Evolutionary conservation across 2,113 vertebrate genomes (phyloP), one percentile per base, ranked within the genome.

Genomic region (Herpailurus yagouaroundi): DNA sequence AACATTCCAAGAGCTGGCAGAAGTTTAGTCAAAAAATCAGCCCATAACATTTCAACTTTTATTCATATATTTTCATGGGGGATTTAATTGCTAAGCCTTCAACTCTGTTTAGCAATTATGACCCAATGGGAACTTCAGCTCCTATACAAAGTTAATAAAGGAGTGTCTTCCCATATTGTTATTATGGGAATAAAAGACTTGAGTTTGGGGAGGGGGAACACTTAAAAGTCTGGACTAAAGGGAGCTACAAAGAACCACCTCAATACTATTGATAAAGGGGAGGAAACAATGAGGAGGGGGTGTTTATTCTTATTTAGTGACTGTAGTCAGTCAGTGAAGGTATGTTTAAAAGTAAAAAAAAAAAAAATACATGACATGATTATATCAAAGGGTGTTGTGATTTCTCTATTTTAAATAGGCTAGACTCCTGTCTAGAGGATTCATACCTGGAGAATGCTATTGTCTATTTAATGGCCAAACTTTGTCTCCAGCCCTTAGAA

Each of bases 1-100:
- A 41, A 66, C 96, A 97, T 96, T 89, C 84, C n/a, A 97, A 91
- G 68, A 95, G 79, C 81, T 94, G 89, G 95, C 96, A 97, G 89
- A 96, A 96, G 82, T 93, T 97, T 96, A 94, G 92, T 94, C 45
- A 97, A 97, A 97, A 95, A 92, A 91, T 15, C 87, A 97, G 89
- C 57, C 84, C 33, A 74, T 96, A 91, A 73, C 84, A 97, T 91
- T 95, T 96, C 76, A 95, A 91, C 82, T 85, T 84, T 96, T 91
- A 92, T 88, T 96, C 88, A 55, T 76, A 23, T 96, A 97, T 97
- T 94, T 97, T 92, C 81, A 41, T 66, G 16, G 55, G 73, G 36
- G 71, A 92, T 81, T 97, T 97, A 94, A 98, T 94, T 95, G 81
- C 92, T 57, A 96, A 93, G 55, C 60, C 96, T 97, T 94, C 85